Evolutionary conservation across 2,888 invertebrate genomes (phyloP), one percentile per base, ranked within the genome.

Genomic region (Chalcis sispes): DNA sequence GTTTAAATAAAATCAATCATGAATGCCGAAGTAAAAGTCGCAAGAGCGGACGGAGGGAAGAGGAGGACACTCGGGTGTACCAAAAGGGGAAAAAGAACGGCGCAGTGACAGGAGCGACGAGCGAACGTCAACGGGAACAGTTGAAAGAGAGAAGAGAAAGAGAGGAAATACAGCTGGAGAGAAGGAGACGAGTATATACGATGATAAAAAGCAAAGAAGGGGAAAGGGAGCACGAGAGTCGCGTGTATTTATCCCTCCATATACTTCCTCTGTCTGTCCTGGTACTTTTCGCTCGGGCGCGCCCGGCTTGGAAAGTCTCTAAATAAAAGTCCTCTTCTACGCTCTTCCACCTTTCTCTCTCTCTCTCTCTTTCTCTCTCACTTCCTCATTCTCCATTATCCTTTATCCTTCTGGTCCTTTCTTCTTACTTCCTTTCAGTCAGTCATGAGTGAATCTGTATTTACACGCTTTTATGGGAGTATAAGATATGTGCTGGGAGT

Each of bases 331-430:
- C 66, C n/a, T 10, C 4, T 2, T n/a, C 5, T 15, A 8, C 62
- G 2, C 2, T 8, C 27, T 10, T 15, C 42, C 32, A 25, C 56
- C 61, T 8, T n/a, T 27, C 23, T 25, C 46, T 27, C 29, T 61
- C 61, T 71, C 71, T 2, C 27, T 4, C 25, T 18, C 62, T 10
- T 1, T 8, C 27, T 10, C 23, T 27, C 32, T 29, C 56, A 32
- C 61, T 8, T n/a, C 40, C 23, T 25, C 46, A 29, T 46, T 61
- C 61, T 71, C 71, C 62, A 71, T 71, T 71, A 71, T 61, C 61
- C 61, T 29, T 56, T 20, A 29, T 23, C 25, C 20, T 15, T 46
- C 46, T 0, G 20, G 32, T n/a, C 5, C 42, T 27, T 40, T 42
- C 23, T 23, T 1, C 25, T 59, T 23, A 18, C 25, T 42, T 29